A percentile compares a stretch with the other conserved stretches of the same genome.
Conservation (phyloP, 2,888 invertebrate species). For the Trichopoda pennipes region DNA sequence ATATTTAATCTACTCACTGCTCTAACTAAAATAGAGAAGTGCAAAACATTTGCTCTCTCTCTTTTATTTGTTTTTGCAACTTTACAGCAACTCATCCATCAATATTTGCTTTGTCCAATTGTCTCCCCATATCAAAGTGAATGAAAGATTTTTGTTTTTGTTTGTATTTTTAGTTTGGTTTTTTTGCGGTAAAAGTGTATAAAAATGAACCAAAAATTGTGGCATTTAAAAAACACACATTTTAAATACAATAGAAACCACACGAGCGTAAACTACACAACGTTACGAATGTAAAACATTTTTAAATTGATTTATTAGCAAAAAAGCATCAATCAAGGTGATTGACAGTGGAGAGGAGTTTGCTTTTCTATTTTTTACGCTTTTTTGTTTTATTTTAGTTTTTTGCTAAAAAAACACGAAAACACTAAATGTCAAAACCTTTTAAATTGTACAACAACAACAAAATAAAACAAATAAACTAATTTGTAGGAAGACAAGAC, state of each 20-base stretch:
- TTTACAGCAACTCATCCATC: constrained; percentile 71
- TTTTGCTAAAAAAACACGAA: not conserved
- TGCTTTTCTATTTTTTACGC: too few relatives aligned
- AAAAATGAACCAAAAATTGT: constrained; percentile 68
- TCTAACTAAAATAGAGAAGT: not conserved
- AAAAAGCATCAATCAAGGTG: constrained; percentile 67
- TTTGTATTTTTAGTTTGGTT: constrained; percentile 69
- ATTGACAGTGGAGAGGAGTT: constrained; percentile 63
- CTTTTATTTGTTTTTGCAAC: constrained; percentile 12
- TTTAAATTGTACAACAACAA: constrained; percentile 14
- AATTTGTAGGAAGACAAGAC: not conserved
- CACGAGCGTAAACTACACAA: constrained; percentile 73
- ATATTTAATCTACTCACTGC: not conserved
- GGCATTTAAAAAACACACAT: constrained; percentile 47
- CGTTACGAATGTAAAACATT: constrained; percentile 23
- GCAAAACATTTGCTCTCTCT: not conserved
- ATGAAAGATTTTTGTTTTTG: too few relatives aligned
- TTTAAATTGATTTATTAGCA: constrained; percentile 27
- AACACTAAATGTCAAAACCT: constrained; percentile 47
- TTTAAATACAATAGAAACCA: constrained; percentile 65
- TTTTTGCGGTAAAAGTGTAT: constrained; percentile 68
- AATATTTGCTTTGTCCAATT: constrained; percentile 60
- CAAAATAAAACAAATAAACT: constrained; percentile 19
- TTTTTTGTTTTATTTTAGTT: too few relatives aligned
- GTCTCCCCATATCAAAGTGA: constrained; percentile 32